A percentile compares a stretch with the other conserved stretches of the same genome.
Conservation (phyloP, 2,797 vertebrate species). For the Xiphophorus birchmanni region DNA sequence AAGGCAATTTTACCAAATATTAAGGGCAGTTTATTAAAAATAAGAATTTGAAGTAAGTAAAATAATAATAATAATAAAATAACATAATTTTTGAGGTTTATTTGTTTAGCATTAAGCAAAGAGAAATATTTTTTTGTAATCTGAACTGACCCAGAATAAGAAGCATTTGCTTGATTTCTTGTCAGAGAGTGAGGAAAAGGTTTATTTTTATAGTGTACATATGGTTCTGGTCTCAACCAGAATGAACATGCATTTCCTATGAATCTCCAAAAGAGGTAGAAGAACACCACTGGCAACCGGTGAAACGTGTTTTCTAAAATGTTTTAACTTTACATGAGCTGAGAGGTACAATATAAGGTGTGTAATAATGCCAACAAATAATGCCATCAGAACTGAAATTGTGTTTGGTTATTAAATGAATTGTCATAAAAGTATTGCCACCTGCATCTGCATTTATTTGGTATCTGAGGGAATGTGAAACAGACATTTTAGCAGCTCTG, state of each 20-base stretch:
- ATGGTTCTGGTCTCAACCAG: not conserved
- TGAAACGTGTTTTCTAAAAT: not conserved
- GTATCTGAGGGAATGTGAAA: conserved; percentile 29
- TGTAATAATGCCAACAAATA: not conserved
- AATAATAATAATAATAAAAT: no score
- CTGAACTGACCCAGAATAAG: not conserved
- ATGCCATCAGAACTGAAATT: no score
- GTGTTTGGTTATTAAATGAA: conserved; percentile 17
- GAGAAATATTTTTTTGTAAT: not conserved
- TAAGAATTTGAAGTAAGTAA: not conserved
- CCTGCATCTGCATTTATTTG: conserved; percentile 29
- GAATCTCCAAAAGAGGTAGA: not conserved
- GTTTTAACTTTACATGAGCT: not conserved
- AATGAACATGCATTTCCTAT: not conserved
- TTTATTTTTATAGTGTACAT: not conserved
- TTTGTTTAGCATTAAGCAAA: not conserved
- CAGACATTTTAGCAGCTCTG: conserved; percentile 41
- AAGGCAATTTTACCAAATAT: not conserved
- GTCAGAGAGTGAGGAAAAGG: not conserved
- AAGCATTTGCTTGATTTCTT: not conserved
- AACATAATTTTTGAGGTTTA: no score
- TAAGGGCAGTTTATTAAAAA: not conserved
- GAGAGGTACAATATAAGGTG: not conserved
- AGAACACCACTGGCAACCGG: not conserved
- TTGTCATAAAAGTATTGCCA: not conserved